These are phyloP conservation scores for Chloropsis cyanopogon DNA, from an alignment of 2,113 vertebrate species.

Conservation along the genomic window DNA sequence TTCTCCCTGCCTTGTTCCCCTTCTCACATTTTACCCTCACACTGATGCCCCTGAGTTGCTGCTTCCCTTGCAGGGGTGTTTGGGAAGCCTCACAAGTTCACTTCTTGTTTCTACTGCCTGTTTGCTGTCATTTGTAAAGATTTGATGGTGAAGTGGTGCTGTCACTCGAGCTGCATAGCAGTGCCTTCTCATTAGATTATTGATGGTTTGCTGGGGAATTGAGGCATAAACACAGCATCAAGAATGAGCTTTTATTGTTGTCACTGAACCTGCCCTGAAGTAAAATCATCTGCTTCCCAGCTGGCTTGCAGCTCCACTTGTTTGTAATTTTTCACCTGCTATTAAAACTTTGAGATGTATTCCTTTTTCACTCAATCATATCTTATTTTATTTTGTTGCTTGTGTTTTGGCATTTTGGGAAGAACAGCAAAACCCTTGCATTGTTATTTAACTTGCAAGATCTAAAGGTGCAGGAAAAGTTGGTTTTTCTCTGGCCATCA, in stretches of 20 bases:
- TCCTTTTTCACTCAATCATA: slow-evolving; percentile 24
- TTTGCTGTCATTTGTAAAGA: slow-evolving; percentile 33
- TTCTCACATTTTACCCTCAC: neutral
- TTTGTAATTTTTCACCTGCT: slow-evolving; percentile 52
- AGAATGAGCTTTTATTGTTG: slow-evolving; percentile 50
- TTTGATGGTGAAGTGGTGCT: slow-evolving; percentile 36
- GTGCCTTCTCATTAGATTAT: slow-evolving; percentile 61
- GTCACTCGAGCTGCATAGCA: slow-evolving; percentile 46
- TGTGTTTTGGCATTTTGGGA: neutral
- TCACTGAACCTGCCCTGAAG: slow-evolving; percentile 48
- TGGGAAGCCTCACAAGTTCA: slow-evolving; percentile 1
- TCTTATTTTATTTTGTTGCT: neutral
- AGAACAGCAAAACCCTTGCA: neutral
- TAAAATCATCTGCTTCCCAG: slow-evolving; percentile 18
- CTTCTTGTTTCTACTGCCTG: slow-evolving; percentile 17
- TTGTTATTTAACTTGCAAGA: neutral
- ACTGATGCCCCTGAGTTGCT: neutral
- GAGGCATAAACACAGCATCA: slow-evolving; percentile 50
- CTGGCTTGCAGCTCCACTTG: slow-evolving; percentile 35
- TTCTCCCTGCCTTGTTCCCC: neutral
- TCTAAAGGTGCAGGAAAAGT: neutral
- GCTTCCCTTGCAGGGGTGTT: neutral
- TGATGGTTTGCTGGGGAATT: slow-evolving; percentile 65
- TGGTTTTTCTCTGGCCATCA: neutral
- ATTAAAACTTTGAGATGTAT: slow-evolving; percentile 48